Evolutionary conservation across 2,113 vertebrate genomes (phyloP), one percentile per base, ranked within the genome.

Genomic region (Paradisaea rubra): DNA sequence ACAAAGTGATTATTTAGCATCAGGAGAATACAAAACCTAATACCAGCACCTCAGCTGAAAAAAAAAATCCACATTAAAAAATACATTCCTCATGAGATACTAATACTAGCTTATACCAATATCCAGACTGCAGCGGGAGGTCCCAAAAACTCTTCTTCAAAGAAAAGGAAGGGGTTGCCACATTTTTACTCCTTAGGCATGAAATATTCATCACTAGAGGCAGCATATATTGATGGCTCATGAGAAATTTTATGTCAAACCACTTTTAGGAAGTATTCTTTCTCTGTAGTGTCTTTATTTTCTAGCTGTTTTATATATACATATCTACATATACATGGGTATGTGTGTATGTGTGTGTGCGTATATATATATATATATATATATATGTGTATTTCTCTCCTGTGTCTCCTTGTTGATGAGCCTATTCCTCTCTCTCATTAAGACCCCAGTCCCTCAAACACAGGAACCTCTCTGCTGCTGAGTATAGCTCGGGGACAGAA

Each of bases 1-100:
- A 93, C 80, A 85, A 93, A 41, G 59, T 92, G 88, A 96, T 96
- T 95, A 94, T 50, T 90, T 70, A 65, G 33, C 59, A 93, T 31
- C 94, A 81, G 50, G 88, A 86, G 92, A 94, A 86, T 93, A 88
- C 41, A 90, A 86, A 93, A 59, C 27, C 33, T 81, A 65, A 82
- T 64, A 76, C 54, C 61, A 76, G 63, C 68, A 68, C 71, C 76
- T 77, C n/a, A 56, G 45, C 15, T 47, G 37, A 18, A 80, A 80
- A 60, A 76, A 33, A 27, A n/a, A 37, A 2, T 44, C 22, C 6
- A 39, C 18, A 23, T 41, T 27, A 33, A 86, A 72, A 81, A 79
- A 42, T 45, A n/a, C 47, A 77, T 86, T 39, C 17, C 37, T 95
- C 37, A 27, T 57, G 71, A 90, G 71, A 73, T 49, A 56, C 19